Percentiles rank a stretch among this genome's conserved stretches.
These are phyloP conservation scores for Halcyon chelicuti DNA, from an alignment of 2,797 vertebrate genomes.

Conservation along the genomic window DNA sequence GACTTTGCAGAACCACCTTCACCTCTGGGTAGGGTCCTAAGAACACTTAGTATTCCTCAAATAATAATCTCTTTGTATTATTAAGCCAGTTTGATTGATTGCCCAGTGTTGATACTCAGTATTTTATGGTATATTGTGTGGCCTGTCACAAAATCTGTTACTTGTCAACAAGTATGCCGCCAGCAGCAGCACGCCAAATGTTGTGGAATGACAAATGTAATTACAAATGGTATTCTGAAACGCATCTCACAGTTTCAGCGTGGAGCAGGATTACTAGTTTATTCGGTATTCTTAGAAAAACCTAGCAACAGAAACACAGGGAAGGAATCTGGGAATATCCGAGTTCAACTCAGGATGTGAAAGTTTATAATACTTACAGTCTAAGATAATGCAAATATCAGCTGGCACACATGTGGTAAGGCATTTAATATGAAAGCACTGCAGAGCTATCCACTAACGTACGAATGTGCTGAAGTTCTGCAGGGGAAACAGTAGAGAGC, in stretches of 20 bases:
- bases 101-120: conserved; percentile 50
- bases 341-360: background rate
- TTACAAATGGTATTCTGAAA: conserved; percentile 52
- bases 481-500: background rate
- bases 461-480: background rate
- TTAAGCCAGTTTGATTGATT: conserved; percentile 41
- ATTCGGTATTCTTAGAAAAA: background rate
- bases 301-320: background rate
- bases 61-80: conserved; percentile 46
- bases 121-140: conserved; percentile 69
- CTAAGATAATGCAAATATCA: background rate
- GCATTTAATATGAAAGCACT: background rate
- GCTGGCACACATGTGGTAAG: background rate
- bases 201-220: conserved; percentile 60
- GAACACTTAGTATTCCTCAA: conserved; percentile 2
- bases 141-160: conserved; percentile 67
- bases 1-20: background rate
- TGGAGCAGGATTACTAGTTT: background rate
- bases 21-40: background rate
- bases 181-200: conserved; percentile 57
- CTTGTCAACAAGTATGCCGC: conserved; percentile 69
- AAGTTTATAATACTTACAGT: background rate
- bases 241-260: conserved; percentile 17
- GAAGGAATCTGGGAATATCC: background rate
- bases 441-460: background rate